Evolutionary conservation across 2,113 vertebrate species (phyloP).

Genomic region (Orcinus orca): DNA sequence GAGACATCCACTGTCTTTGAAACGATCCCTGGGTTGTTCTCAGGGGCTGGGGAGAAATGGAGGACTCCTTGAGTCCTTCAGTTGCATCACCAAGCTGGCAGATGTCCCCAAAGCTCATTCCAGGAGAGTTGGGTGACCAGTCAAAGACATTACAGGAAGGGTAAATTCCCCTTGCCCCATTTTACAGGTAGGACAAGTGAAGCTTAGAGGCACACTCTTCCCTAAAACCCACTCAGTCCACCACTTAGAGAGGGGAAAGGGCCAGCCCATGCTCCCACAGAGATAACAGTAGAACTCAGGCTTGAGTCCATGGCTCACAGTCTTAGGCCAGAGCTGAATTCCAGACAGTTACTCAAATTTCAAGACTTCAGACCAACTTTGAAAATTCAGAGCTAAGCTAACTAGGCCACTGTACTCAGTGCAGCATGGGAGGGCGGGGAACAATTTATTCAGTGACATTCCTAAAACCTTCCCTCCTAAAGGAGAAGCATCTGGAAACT

Average conservation of each 20-base stretch:
- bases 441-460: not conserved
- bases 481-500: not conserved
- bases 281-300: not conserved
- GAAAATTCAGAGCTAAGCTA: not conserved
- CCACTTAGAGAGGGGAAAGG: not conserved
- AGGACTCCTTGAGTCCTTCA: slow-evolving; percentile 35
- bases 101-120: not conserved
- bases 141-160: not conserved
- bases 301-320: not conserved
- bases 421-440: not conserved
- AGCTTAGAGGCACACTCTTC: not conserved
- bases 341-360: not conserved
- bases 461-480: not conserved
- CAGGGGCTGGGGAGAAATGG: slow-evolving; percentile 85
- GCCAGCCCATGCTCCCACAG: not conserved
- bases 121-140: not conserved
- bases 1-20: slow-evolving; percentile 95
- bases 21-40: slow-evolving; percentile 88
- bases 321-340: not conserved
- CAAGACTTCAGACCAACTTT: not conserved
- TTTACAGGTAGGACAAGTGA: not conserved
- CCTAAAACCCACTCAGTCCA: not conserved
- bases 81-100: not conserved
- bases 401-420: not conserved
- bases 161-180: not conserved